Base-by-base conservation (phyloP, 2,113 vertebrate species). In the Chunga burmeisteri region DNA sequence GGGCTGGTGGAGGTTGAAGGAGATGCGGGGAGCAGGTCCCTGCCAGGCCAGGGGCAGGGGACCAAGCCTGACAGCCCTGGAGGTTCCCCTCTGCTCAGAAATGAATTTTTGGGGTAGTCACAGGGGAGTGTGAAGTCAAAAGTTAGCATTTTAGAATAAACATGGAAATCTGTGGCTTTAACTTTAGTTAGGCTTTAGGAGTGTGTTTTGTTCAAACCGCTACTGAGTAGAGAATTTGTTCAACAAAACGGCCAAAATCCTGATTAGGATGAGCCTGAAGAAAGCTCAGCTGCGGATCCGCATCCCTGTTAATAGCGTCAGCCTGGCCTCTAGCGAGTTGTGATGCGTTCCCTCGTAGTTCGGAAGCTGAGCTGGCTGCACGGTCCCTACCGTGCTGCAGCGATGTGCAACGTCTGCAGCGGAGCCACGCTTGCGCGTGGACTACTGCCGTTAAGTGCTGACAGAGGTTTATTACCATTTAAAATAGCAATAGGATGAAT, bases 371-470 rank as follows among this genome's bases (percentile, higher is more conserved):
- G 34, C 25, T 58, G 65, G 46, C 44, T 71, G 49, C 29, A 1
- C 7, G 2, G 15, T 19, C 29, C 17, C 0, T 17, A 32, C 11
- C 11, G 2, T 17, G 44, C 89, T 16, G 62, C 3, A 1, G 2
- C 21, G 6, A 38, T 0, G 11, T 12, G 7, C 25, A 14, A 7
- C 2, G 5, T 27, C 44, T 56, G 47, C 30, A 5, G 32, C 21
- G 25, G 18, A 61, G 29, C 67, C 53, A 36, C 1, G 2, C 36
- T 56, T 11, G 26, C 0, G 34, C 44, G 49, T 42, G 53, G 52
- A 15, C n/a, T 53, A 13, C 22, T 22, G 36, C 50, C 4, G 0
- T 27, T 18, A 61, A 47, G n/a, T 16, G 32, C 22, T 20, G 9
- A 9, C 15, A 13, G 42, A 38, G 27, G 25, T 38, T 58, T 50